Base-by-base conservation (phyloP, 1,140 invertebrate genomes). In the Panulirus ornatus region DNA sequence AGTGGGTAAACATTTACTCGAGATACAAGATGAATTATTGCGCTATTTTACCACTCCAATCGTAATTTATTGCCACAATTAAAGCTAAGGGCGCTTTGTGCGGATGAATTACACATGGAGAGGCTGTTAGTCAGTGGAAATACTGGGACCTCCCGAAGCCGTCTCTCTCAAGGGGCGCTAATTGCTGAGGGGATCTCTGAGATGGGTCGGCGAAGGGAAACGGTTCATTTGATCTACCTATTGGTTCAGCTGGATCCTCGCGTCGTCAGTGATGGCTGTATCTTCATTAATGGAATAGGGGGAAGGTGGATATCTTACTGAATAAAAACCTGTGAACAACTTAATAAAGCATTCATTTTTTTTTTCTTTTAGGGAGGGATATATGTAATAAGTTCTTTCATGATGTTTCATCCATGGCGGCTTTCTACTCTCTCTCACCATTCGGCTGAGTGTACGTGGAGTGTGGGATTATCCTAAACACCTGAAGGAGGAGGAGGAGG, bases 11-110 rank as follows among this genome's bases (percentile, higher is more conserved):
- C 63, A 79, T 88, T 79, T 38, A 78, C 47, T 42, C 6, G 44
- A 88, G 85, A 79, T 78, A 88, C 30, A 30, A 34, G 85, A 70
- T 88, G 85, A 88, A 78, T 70, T 88, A 88, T 88, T 30, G 85
- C 36, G 8, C 40, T 47, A 75, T 85, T 85, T 73, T 71, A 73
- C 83, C 70, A 42, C 63, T 84, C 16, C 40, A 40, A 70, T n/a
- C 40, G 44, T 84, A 79, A 88, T 78, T 88, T 79, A 88, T 70
- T 34, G 34, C 75, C 76, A 27, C 85, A 88, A 88, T 88, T 88
- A 88, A 88, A 81, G 85, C 75, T 66, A 75, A 70, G 75, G 58
- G 38, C 42, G 34, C 54, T 76, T 78, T 78, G 36, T 87, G 34
- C 66, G 34, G 36, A 54, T 63, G 73, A 36, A 40, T 47, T 44